phyloP scores from a whole-genome alignment of 2,888 invertebrate species.

The Hybos culiciformis region DNA sequence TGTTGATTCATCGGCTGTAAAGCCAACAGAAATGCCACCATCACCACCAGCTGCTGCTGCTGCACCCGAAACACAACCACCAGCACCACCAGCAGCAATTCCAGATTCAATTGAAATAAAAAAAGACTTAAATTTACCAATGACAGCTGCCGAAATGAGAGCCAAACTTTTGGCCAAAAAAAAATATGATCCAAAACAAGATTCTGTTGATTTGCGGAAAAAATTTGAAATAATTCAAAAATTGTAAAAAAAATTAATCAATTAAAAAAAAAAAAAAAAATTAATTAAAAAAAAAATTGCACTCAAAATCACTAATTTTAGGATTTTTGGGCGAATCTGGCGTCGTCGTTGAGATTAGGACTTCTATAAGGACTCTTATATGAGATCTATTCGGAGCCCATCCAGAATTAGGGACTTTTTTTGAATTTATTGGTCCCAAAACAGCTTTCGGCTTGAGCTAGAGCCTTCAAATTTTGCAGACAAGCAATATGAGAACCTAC shows the following conservation, averaged over 20 bases:
- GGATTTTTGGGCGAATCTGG: too few species aligned
- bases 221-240: constrained; percentile 91
- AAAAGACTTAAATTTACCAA: constrained; percentile 67
- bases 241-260: constrained; percentile 50
- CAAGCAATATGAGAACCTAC: too few species aligned
- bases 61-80: constrained; percentile 8
- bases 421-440: too few species aligned
- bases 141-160: constrained; percentile 86
- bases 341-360: too few species aligned
- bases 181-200: constrained; percentile 81
- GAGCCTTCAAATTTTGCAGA: too few species aligned
- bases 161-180: constrained; percentile 74
- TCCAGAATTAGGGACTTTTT: too few species aligned
- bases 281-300: too few species aligned
- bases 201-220: constrained; percentile 78
- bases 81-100: constrained; percentile 8
- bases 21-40: constrained; percentile 8
- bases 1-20: neutral
- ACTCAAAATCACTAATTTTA: too few species aligned
- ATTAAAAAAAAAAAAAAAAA: too few species aligned
- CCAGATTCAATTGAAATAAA: neutral
- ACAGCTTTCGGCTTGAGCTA: too few species aligned
- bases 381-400: too few species aligned
- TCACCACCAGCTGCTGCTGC: constrained; percentile 4
- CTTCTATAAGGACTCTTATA: too few species aligned